Conservation (phyloP, 1,140 invertebrate genomes). For the Macrostomum lignano region DNA sequence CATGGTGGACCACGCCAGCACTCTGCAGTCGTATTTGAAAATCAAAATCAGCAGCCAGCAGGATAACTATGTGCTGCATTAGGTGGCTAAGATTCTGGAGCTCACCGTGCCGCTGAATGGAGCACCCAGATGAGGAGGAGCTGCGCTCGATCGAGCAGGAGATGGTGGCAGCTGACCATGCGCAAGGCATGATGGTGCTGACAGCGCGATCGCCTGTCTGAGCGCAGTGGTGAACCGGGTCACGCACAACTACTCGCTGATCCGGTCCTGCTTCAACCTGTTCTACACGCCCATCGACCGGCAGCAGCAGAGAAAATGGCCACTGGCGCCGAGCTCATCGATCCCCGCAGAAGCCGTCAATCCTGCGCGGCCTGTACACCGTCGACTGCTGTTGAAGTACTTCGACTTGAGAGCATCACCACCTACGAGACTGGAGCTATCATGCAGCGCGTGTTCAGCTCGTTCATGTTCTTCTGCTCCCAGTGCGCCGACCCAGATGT, state of each 20-base stretch:
- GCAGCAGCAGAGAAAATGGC: no score
- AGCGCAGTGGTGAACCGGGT: slow-evolving; percentile 81
- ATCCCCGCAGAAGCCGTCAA: no score
- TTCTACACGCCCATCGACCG: no score
- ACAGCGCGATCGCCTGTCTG: slow-evolving; percentile 51
- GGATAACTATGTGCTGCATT: slow-evolving; percentile 14
- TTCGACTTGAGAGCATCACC: slow-evolving; percentile 68
- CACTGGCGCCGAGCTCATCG: no score
- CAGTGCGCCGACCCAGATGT: slow-evolving; percentile 38
- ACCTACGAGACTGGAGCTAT: no score
- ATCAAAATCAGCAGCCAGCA: slow-evolving; percentile 43
- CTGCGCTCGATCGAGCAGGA: slow-evolving; percentile 75
- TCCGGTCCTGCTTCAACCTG: slow-evolving; percentile 56
- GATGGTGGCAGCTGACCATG: slow-evolving; percentile 65
- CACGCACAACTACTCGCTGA: slow-evolving; percentile 69
- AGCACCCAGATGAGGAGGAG: slow-evolving; percentile 84
- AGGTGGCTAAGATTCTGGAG: slow-evolving; percentile 43
- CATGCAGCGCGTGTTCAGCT: slow-evolving; percentile 65
- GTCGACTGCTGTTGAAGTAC: slow-evolving; percentile 65
- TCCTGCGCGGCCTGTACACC: slow-evolving; percentile 51
- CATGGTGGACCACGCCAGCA: slow-evolving; percentile 65
- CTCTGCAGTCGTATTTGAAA: slow-evolving; percentile 77
- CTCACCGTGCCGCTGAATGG: slow-evolving; percentile 85
- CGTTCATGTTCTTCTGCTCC: slow-evolving; percentile 53
- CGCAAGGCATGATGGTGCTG: slow-evolving; percentile 48